These are phyloP conservation scores for Sebastes matsubarae DNA, from an alignment of 2,797 vertebrate species.

Conservation along the genomic window DNA sequence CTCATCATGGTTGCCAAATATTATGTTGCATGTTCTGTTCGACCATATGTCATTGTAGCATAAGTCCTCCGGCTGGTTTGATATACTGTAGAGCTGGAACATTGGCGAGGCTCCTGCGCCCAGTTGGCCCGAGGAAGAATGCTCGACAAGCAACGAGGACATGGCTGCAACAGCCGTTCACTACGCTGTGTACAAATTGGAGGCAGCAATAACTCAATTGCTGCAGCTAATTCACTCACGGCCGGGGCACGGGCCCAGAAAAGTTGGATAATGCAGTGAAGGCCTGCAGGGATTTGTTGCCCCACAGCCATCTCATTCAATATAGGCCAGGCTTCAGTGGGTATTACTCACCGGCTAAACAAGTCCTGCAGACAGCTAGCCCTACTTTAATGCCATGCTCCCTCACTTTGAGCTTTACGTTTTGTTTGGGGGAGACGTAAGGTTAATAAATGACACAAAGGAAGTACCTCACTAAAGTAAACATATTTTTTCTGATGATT, in stretches of 20 bases:
- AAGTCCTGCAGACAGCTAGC: conserved; percentile 75
- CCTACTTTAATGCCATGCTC: conserved; percentile 70
- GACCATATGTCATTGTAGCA: conserved; percentile 34
- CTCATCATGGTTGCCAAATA: conserved; percentile 13
- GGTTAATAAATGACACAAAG: conserved; percentile 52
- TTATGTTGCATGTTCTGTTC: conserved; percentile 27
- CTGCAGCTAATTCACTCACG: conserved; percentile 84
- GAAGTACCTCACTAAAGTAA: neutral
- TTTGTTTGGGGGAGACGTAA: conserved; percentile 35
- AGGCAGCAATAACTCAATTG: conserved; percentile 86
- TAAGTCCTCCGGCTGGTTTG: conserved; percentile 19
- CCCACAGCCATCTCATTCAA: conserved; percentile 82
- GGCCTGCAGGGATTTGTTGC: conserved; percentile 83
- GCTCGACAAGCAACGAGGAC: conserved; percentile 65
- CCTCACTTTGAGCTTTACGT: conserved; percentile 63
- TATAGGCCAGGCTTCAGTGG: conserved; percentile 77
- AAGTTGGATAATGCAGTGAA: conserved; percentile 83
- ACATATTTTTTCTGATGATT: neutral
- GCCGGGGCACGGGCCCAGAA: conserved; percentile 80
- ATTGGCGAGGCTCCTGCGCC: conserved; percentile 32
- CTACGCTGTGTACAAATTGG: conserved; percentile 82
- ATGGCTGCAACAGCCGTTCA: conserved; percentile 78
- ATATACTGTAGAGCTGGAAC: conserved; percentile 29
- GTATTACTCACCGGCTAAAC: conserved; percentile 81
- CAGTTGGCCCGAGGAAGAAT: conserved; percentile 63